Percentiles rank a stretch among this genome's conserved stretches.
Conservation (phyloP, 2,113 vertebrate species). For the Ailuropoda melanoleuca region DNA sequence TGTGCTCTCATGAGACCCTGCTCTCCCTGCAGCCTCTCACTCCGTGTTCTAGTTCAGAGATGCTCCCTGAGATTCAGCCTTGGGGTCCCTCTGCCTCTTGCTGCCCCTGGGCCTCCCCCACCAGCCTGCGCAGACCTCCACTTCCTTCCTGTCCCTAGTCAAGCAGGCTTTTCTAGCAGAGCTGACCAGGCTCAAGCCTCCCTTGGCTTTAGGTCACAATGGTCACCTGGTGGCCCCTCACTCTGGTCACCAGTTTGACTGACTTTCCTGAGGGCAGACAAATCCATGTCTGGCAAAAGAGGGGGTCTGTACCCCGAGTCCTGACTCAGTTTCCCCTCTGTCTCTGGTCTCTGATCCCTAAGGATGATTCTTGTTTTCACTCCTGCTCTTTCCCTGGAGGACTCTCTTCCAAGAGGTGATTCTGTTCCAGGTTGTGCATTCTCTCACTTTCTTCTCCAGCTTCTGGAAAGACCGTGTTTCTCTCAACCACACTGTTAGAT, state of each 20-base stretch:
- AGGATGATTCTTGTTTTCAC: background rate
- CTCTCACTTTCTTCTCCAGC: background rate
- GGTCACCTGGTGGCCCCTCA: background rate
- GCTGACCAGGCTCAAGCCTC: background rate
- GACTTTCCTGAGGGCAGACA: background rate
- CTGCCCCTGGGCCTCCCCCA: background rate
- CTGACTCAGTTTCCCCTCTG: conserved; percentile 11
- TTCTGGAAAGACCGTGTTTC: background rate
- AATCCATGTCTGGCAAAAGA: background rate
- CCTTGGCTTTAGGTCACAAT: background rate
- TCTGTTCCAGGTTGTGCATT: background rate
- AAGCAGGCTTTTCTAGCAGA: background rate
- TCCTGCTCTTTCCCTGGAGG: background rate
- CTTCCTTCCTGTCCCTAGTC: background rate
- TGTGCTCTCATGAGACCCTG: background rate
- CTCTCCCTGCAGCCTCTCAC: background rate
- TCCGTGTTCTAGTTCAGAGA: background rate
- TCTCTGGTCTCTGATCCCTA: background rate
- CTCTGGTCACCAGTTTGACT: background rate
- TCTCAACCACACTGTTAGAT: background rate
- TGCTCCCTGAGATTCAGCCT: background rate
- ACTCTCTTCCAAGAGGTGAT: background rate
- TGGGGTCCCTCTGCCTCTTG: background rate
- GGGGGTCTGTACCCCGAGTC: background rate
- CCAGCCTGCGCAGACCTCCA: background rate